Conservation (phyloP, 1,140 invertebrate species). For the Pachyrhynchus sulphureomaculatus region DNA sequence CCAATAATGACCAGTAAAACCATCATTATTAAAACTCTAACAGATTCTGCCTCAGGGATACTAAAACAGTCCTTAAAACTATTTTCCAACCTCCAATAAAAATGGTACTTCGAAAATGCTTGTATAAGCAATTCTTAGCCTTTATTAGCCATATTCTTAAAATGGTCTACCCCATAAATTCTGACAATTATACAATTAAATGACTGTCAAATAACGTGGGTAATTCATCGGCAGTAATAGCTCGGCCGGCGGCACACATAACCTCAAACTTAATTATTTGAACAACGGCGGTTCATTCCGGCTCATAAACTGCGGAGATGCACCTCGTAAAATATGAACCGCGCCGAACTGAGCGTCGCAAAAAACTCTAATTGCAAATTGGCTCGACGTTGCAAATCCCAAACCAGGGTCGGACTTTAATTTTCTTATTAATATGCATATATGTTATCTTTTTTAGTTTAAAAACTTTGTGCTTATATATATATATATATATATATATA, state of each 20-base stretch:
- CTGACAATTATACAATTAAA: conserved; percentile 21
- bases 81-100: conserved; percentile 16
- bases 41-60: neutral
- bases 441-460: too few species aligned
- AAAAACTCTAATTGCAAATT: conserved; percentile 24
- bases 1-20: too few species aligned
- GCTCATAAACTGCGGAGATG: conserved; percentile 43
- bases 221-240: conserved; percentile 12
- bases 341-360: conserved; percentile 17
- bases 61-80: conserved; percentile 10
- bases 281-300: conserved; percentile 40
- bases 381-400: conserved; percentile 12
- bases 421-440: neutral
- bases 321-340: conserved; percentile 45
- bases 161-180: conserved; percentile 9
- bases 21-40: too few species aligned
- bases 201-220: conserved; percentile 13
- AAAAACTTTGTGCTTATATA: too few species aligned
- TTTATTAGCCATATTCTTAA: conserved; percentile 22
- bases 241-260: conserved; percentile 29
- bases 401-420: neutral
- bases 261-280: conserved; percentile 44
- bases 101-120: conserved; percentile 13
- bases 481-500: too few species aligned
- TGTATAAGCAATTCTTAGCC: conserved; percentile 8